Evolutionary conservation across 2,113 vertebrate species (phyloP).

Genomic region (human): DNA sequence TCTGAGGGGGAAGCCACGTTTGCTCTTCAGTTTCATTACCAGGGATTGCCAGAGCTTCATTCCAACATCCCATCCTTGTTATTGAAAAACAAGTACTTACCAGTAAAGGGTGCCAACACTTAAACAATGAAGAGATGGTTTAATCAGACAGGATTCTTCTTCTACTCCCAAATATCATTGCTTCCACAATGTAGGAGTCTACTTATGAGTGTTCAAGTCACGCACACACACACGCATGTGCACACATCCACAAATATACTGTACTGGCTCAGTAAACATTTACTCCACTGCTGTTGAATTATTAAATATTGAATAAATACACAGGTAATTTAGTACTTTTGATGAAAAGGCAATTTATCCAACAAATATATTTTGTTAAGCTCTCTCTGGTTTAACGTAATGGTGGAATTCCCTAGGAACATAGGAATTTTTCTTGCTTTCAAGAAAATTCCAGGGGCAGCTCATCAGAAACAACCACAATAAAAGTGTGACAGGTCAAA

Average conservation of each 20-base stretch:
- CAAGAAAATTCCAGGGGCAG: not conserved
- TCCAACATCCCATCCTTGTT: not conserved
- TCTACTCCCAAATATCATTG: not conserved
- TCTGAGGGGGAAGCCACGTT: slow-evolving; percentile 3
- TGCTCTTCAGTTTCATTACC: slow-evolving; percentile 7
- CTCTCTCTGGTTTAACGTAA: not conserved
- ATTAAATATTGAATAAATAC: slow-evolving; percentile 3
- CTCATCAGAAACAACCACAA: not conserved
- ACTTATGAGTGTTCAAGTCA: not conserved
- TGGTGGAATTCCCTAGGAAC: not conserved
- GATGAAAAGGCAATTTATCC: not conserved
- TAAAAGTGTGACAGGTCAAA: not conserved
- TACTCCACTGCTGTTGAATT: not conserved
- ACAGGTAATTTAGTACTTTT: not conserved
- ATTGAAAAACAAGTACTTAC: slow-evolving; percentile 31
- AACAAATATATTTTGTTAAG: not conserved
- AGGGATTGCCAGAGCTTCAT: slow-evolving; percentile 2
- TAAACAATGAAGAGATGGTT: not conserved
- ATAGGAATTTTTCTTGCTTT: slow-evolving; percentile 1
- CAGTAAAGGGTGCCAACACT: not conserved
- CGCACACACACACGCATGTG: not conserved
- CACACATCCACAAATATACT: not conserved
- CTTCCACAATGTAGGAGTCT: not conserved
- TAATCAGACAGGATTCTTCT: not conserved
- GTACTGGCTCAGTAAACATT: not conserved